Percentiles rank a stretch among this genome's conserved stretches.
Evolutionary conservation across 2,797 vertebrate species (phyloP).

Genomic region (Orientallactaga sibirica): DNA sequence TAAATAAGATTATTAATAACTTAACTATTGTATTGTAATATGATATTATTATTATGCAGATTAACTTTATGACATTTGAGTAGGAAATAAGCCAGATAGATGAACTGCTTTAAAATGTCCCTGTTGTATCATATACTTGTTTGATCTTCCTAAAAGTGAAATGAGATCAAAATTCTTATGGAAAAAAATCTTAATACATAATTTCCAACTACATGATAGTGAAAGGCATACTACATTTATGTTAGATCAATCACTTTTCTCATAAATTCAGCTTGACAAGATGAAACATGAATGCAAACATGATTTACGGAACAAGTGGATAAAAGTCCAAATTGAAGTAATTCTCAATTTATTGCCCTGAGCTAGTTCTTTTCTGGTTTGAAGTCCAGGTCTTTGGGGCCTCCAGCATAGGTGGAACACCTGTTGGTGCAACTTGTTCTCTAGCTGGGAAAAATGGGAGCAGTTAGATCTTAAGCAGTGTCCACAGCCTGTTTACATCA

Average conservation of each 20-base stretch:
- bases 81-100: not conserved
- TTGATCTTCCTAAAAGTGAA: not conserved
- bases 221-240: not conserved
- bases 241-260: not conserved
- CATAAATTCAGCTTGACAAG: conserved; percentile 15
- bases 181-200: not conserved
- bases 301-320: conserved; percentile 25
- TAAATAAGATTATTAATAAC: not conserved
- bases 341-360: conserved; percentile 28
- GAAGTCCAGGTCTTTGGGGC: conserved; percentile 33
- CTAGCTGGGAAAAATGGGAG: conserved; percentile 60
- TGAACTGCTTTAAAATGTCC: not conserved
- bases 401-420: conserved; percentile 46
- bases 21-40: not conserved
- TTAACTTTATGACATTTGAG: not conserved
- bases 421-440: conserved; percentile 52
- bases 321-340: conserved; percentile 21
- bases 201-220: not conserved
- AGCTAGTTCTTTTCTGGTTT: conserved; percentile 2
- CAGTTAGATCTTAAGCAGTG: conserved; percentile 14
- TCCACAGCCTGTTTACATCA: conserved; percentile 39
- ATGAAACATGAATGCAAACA: not conserved
- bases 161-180: not conserved
- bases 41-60: not conserved
- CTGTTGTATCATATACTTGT: not conserved